A percentile compares a stretch with the other conserved stretches of the same genome.
These are phyloP conservation scores for Atlantisia rogersi DNA, from an alignment of 2,113 vertebrate genomes.

Conservation along the genomic window DNA sequence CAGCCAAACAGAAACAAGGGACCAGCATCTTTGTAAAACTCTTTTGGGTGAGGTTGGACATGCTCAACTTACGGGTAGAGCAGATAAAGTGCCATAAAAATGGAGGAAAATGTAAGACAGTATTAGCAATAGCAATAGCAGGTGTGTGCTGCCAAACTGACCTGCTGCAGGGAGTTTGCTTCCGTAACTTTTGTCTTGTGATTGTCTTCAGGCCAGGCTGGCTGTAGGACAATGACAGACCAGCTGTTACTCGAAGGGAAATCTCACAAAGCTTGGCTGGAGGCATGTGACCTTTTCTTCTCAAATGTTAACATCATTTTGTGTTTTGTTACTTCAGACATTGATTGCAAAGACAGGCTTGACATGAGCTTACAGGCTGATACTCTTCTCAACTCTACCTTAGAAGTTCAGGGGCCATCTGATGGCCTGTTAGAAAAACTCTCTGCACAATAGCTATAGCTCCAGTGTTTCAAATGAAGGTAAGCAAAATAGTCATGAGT, in stretches of 20 bases:
- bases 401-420: not conserved
- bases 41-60: not conserved
- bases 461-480: not conserved
- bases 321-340: not conserved
- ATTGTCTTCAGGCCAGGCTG: not conserved
- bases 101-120: not conserved
- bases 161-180: not conserved
- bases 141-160: not conserved
- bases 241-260: not conserved
- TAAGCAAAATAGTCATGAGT: not conserved
- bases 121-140: not conserved
- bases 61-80: not conserved
- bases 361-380: not conserved
- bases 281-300: not conserved
- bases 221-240: not conserved
- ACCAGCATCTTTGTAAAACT: not conserved
- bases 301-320: not conserved
- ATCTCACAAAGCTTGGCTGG: constrained; percentile 11
- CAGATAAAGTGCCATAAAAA: not conserved
- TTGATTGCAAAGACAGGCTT: not conserved
- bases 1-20: not conserved
- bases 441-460: not conserved
- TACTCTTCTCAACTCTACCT: not conserved
- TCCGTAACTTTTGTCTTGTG: not conserved
- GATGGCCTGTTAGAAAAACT: not conserved